These are phyloP conservation scores for Mormyrops attenuatus DNA, from an alignment of 2,797 vertebrate species.

Conservation along the genomic window DNA sequence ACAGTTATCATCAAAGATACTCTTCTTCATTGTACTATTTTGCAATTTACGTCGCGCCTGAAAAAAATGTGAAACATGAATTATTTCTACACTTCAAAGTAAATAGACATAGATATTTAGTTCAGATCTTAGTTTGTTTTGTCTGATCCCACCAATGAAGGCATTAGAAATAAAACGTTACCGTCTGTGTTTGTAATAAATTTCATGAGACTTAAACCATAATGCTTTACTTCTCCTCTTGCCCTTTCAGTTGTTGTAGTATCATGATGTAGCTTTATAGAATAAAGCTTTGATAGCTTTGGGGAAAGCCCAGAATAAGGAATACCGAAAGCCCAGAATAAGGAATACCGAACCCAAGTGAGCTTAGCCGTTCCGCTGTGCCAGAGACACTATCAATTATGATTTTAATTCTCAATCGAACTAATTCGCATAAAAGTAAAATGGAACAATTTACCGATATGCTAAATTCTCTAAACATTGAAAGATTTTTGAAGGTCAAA, in stretches of 20 bases:
- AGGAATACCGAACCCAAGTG: neutral
- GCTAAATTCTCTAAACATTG: neutral
- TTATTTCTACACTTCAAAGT: neutral
- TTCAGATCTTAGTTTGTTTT: neutral
- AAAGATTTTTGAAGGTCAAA: neutral
- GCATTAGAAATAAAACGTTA: neutral
- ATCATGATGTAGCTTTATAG: neutral
- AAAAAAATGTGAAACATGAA: neutral
- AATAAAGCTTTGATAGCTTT: neutral
- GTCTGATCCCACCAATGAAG: neutral
- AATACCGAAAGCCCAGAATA: neutral
- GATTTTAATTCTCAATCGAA: constrained; percentile 51
- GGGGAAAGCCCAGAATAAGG: neutral
- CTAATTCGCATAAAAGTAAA: neutral
- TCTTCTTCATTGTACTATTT: neutral
- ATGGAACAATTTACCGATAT: neutral
- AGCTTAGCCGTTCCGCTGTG: neutral
- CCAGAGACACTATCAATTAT: neutral
- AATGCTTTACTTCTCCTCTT: neutral
- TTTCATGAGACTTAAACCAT: neutral
- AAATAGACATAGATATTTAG: neutral
- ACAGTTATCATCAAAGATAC: neutral
- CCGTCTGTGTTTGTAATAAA: neutral
- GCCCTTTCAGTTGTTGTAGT: neutral
- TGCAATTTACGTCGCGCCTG: neutral